Base-by-base conservation (phyloP, 2,113 vertebrate genomes). In the Charina bottae region DNA sequence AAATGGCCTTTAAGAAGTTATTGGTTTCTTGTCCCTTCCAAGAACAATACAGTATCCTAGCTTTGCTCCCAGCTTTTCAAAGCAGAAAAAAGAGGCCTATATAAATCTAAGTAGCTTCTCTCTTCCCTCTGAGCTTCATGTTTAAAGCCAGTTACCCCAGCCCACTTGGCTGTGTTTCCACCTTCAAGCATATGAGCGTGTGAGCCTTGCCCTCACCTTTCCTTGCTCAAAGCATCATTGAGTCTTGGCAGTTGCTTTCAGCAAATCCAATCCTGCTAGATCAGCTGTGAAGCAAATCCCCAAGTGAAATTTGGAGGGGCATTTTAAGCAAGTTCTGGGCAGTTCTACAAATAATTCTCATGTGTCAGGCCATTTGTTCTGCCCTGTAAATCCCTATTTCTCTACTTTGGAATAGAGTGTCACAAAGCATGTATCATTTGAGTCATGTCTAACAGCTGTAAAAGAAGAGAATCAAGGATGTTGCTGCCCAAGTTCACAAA, bases 311-410 rank as follows among this genome's bases (percentile, higher is more conserved):
- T 62, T 92, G 92, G 90, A 89, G 90, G 28, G 72, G 26, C 90
- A 93, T 85, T 12, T 21, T 90, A 83, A 92, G 60, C 88, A 49
- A 58, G 46, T 0, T 0, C 59, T 88, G 94, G 88, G 49, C 93
- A 94, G 60, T 53, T 94, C 96, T 95, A 90, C 93, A 94, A 97
- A 97, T 96, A 96, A 95, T 94, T 91, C 49, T n/a, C 94, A 94
- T 93, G 85, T 93, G 95, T 94, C 64, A 85, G 95, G 84, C 3
- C 96, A 96, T 93, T 96, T 97, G 96, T 95, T 95, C 4, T 0
- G 46, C 3, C 0, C 92, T 92, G 55, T 90, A 1, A 91, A 90
- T 24, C 93, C 92, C 15, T 89, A 93, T 42, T 94, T 89, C 88
- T 42, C 83, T 0, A 5, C 26, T 89, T 64, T 88, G 91, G 85